Base-by-base conservation (phyloP, 2,113 vertebrate species). In the Grus americana region DNA sequence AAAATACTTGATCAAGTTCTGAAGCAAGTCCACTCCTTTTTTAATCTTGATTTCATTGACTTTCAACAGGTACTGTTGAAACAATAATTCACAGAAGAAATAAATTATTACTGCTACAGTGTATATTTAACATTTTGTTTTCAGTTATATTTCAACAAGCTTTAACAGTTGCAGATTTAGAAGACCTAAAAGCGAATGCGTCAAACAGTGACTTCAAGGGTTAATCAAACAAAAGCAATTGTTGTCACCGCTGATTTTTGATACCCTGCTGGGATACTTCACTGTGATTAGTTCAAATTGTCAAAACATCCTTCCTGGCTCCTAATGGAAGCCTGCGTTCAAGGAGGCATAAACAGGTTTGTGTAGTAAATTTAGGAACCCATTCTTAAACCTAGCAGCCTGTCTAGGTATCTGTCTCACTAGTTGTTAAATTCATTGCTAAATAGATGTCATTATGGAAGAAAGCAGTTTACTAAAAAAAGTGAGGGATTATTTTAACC, bases 21-120 rank as follows among this genome's bases (percentile, higher is more conserved):
- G 99, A 79, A 99, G 98, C 92, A 99, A 98, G 96, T 99, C 99
- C 34, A 98, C 99, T 54, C 99, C 99, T 96, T 99, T 99, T 97
- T 99, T 99, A 94, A 98, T 98, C 96, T 99, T 99, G 97, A 99
- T 99, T 98, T 99, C 99, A 90, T 99, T 99, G 66, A 99, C 99
- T 97, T 99, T 99, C 79, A 99, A 98, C 47, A 99, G 98, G 95
- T 99, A 99, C 99, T 99, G 96, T 97, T 74, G 81, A 97, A 94
- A 95, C 17, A 96, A 71, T 30, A 88, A 66, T 50, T 70, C 71
- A 98, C 4, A 78, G 68, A 83, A 68, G 18, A 91, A 70, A 72
- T 47, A 61, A 54, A 58, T 52, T 82, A 87, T 44, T 85, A 80
- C 11, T 85, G 30, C 23, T 57, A 71, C 10, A 36, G 18, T 29